These are phyloP conservation scores for Lonchura striata DNA, from an alignment of 2,113 vertebrate species.

Conservation along the genomic window DNA sequence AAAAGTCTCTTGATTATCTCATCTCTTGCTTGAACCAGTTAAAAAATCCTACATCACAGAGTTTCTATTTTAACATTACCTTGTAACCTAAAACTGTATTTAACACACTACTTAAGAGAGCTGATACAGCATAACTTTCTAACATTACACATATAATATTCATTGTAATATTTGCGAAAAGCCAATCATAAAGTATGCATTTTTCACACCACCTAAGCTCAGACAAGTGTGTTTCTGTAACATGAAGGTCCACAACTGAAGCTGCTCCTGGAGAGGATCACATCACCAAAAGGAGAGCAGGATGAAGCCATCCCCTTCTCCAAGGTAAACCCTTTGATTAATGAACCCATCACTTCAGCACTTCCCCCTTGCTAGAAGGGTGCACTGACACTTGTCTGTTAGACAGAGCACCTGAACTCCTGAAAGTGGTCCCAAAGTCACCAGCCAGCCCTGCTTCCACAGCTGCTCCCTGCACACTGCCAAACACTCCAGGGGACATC, in stretches of 20 bases:
- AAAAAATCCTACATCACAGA: no score
- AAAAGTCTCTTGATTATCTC: no score
- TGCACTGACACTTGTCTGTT: not conserved
- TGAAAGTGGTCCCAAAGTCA: not conserved
- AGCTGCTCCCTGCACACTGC: not conserved
- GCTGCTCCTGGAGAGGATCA: not conserved
- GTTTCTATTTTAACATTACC: no score
- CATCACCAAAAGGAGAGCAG: not conserved
- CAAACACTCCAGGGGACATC: not conserved
- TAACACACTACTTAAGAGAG: no score
- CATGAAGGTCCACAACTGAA: not conserved
- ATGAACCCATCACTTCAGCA: not conserved
- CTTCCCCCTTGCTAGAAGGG: not conserved
- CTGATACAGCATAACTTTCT: no score
- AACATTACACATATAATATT: no score
- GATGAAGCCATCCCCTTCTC: not conserved
- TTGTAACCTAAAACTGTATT: no score
- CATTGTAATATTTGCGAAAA: no score
- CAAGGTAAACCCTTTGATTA: not conserved
- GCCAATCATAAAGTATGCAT: no score
- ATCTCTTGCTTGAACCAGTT: no score
- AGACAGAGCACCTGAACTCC: not conserved
- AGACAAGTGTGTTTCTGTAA: not conserved
- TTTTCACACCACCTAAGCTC: not conserved
- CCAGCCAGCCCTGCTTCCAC: not conserved